phyloP scores from a whole-genome alignment of 2,797 vertebrate species.

The Monodelphis domestica region DNA sequence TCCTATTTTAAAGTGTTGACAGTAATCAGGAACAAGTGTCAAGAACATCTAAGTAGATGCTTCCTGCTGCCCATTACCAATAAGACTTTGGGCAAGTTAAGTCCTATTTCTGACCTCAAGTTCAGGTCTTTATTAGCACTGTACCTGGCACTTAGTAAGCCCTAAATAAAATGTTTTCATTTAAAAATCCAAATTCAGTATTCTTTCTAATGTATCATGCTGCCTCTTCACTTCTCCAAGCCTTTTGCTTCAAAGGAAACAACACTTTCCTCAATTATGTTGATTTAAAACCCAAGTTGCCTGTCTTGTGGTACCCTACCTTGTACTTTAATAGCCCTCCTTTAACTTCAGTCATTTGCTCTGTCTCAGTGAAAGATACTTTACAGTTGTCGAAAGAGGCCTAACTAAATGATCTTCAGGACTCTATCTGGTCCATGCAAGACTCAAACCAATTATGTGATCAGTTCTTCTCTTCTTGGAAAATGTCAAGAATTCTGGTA shows the following conservation, averaged over 20 bases:
- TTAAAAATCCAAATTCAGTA: too few relatives aligned
- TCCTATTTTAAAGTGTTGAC: not conserved
- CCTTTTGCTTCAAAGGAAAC: not conserved
- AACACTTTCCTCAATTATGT: not conserved
- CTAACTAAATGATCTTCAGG: not conserved
- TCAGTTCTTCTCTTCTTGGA: constrained; percentile 20
- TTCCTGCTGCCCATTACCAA: too few relatives aligned
- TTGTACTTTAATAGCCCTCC: not conserved
- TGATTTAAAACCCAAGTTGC: not conserved
- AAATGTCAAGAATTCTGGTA: constrained; percentile 22
- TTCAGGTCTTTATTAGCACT: too few relatives aligned
- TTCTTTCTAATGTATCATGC: not conserved
- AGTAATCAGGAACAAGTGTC: not conserved
- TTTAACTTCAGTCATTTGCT: not conserved
- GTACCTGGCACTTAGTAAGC: too few relatives aligned
- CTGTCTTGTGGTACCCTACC: too few relatives aligned
- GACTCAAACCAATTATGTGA: constrained; percentile 3
- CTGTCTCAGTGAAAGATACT: not conserved
- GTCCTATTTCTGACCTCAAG: too few relatives aligned
- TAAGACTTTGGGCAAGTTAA: too few relatives aligned
- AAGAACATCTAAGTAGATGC: not conserved
- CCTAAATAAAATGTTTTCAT: too few relatives aligned
- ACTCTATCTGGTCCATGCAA: constrained; percentile 9
- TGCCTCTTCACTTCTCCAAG: not conserved
- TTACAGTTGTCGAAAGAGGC: not conserved